phyloP scores from a whole-genome alignment of 2,797 vertebrate species.

The Anniella stebbinsi region DNA sequence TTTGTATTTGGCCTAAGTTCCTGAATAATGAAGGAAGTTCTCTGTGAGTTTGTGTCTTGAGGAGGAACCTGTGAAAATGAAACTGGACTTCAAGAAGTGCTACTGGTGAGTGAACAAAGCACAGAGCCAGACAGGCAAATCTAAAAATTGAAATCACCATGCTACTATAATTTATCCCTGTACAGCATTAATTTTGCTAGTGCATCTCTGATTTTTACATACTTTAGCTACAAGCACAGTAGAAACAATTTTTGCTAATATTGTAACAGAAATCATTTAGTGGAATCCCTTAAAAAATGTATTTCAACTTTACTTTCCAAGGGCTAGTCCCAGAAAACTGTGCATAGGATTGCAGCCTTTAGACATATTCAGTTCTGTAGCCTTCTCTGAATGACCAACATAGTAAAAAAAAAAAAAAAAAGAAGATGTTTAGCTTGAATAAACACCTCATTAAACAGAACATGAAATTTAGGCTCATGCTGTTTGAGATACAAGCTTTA shows the following conservation, averaged over 20 bases:
- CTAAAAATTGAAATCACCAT: neutral
- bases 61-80: constrained; percentile 81
- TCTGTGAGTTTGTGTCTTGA: constrained; percentile 74
- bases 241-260: neutral
- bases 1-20: constrained; percentile 83
- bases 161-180: neutral
- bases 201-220: neutral
- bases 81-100: neutral
- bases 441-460: neutral
- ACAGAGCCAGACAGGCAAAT: neutral
- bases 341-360: neutral
- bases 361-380: neutral
- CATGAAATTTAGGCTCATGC: neutral
- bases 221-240: neutral
- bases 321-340: neutral
- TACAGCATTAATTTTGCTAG: neutral
- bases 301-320: neutral
- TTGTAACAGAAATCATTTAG: neutral
- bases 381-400: neutral
- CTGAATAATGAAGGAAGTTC: constrained; percentile 87
- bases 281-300: neutral
- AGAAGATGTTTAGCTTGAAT: no score
- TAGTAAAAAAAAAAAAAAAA: no score
- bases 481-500: neutral
- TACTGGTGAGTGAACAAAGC: neutral